These are phyloP conservation scores for Regulus satrapa DNA, from an alignment of 2,113 vertebrate species.

Conservation along the genomic window DNA sequence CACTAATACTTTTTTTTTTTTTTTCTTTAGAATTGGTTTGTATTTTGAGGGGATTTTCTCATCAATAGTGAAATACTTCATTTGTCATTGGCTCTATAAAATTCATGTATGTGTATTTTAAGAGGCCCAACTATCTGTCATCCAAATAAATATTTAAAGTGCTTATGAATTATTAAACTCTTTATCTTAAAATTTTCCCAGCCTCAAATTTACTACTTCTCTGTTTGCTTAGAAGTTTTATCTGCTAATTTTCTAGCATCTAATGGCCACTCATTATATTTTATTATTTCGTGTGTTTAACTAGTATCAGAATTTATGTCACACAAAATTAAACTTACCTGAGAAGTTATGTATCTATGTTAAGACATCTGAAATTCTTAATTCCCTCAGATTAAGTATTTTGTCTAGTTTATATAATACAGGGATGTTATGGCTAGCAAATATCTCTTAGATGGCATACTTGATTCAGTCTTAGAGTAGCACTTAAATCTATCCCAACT, in stretches of 20 bases:
- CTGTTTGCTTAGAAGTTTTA: background rate
- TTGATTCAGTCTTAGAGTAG: background rate
- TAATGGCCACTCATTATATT: background rate
- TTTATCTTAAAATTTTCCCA: background rate
- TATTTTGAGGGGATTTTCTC: background rate
- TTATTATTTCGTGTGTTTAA: background rate
- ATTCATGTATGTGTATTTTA: background rate
- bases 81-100: background rate
- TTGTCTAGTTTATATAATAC: background rate
- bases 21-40: background rate
- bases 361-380: background rate
- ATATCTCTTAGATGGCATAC: background rate
- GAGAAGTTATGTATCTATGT: background rate
- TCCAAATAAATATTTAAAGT: background rate
- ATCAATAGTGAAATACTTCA: background rate
- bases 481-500: background rate
- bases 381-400: background rate
- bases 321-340: background rate
- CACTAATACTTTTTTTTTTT: rapidly evolving
- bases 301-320: background rate
- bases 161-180: background rate
- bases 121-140: background rate
- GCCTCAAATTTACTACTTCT: background rate
- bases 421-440: background rate
- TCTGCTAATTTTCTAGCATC: background rate